These are phyloP conservation scores for Idaea biselata DNA, from an alignment of 2,888 invertebrate genomes.

Conservation along the genomic window DNA sequence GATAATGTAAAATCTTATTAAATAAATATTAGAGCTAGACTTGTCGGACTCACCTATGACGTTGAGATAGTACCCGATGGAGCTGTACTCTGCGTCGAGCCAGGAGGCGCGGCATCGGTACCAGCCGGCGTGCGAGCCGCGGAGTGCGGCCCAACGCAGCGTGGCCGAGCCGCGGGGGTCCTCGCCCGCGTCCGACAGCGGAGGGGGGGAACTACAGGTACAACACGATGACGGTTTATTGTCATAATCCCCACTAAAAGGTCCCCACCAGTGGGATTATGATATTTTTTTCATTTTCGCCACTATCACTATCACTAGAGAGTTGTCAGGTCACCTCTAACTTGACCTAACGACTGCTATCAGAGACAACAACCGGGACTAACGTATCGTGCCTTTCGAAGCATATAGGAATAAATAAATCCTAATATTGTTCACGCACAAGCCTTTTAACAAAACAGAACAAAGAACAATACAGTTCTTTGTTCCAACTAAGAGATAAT, in stretches of 20 bases:
- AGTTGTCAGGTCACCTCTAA: too few relatives aligned
- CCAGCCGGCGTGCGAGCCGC: conserved; percentile 93
- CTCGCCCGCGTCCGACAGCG: conserved; percentile 45
- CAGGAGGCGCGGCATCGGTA: conserved; percentile 94
- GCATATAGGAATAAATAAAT: too few relatives aligned
- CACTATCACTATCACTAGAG: too few relatives aligned
- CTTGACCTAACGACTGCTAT: too few relatives aligned
- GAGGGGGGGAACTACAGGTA: conserved; percentile 51
- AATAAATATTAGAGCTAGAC: too few relatives aligned
- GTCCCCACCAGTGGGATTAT: too few relatives aligned
- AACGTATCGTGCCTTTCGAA: too few relatives aligned
- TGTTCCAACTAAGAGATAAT: background rate
- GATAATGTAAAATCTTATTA: too few relatives aligned
- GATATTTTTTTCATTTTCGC: too few relatives aligned
- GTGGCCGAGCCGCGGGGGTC: conserved; percentile 77
- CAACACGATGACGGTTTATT: background rate
- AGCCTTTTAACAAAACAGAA: background rate
- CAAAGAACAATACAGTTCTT: background rate
- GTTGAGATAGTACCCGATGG: conserved; percentile 94
- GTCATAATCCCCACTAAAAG: too few relatives aligned
- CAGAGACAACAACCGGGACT: too few relatives aligned
- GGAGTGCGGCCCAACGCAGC: conserved; percentile 91
- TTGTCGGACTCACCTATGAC: conserved; percentile 92
- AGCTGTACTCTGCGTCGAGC: conserved; percentile 91
- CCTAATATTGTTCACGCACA: too few relatives aligned